phyloP scores from a whole-genome alignment of 2,113 vertebrate genomes.

The Salvator merianae region DNA sequence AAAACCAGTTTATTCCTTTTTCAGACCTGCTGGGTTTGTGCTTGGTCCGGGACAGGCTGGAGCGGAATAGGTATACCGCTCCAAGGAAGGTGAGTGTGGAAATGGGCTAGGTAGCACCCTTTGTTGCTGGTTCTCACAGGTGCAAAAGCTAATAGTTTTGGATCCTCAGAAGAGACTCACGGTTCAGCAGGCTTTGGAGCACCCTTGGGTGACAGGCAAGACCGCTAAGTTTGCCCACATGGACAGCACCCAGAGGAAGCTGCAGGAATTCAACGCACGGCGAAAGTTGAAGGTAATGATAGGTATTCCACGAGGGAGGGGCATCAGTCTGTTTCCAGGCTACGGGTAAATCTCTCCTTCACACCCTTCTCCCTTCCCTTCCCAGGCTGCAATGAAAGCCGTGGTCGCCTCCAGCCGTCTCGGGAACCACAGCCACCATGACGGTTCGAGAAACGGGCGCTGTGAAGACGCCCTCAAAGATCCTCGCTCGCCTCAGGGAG shows the following conservation, averaged over 20 bases:
- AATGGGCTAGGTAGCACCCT: no score
- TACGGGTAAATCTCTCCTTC: not conserved
- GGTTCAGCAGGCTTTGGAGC: constrained; percentile 81
- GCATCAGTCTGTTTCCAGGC: no score
- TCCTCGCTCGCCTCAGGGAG: rapidly evolving
- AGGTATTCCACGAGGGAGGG: no score
- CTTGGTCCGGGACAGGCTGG: no score
- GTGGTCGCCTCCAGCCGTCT: constrained; percentile 85
- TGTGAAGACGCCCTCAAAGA: not conserved
- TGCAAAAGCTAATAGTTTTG: constrained; percentile 84
- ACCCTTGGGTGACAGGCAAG: constrained; percentile 89
- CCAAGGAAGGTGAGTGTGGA: no score
- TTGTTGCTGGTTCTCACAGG: constrained; percentile 60
- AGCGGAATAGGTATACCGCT: not conserved
- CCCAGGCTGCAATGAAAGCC: constrained; percentile 88
- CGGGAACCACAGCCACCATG: constrained; percentile 70
- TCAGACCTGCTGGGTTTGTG: no score
- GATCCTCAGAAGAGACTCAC: constrained; percentile 85
- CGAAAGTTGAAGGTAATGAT: constrained; percentile 85
- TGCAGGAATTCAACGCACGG: constrained; percentile 88
- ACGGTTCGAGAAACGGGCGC: constrained; percentile 77
- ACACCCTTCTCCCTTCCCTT: not conserved
- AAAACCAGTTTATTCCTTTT: no score
- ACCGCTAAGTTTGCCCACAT: constrained; percentile 87
- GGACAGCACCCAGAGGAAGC: constrained; percentile 88